Evolutionary conservation across 2,113 vertebrate species (phyloP), one percentile per base, ranked within the genome.

Genomic region (Electrona antarctica): DNA sequence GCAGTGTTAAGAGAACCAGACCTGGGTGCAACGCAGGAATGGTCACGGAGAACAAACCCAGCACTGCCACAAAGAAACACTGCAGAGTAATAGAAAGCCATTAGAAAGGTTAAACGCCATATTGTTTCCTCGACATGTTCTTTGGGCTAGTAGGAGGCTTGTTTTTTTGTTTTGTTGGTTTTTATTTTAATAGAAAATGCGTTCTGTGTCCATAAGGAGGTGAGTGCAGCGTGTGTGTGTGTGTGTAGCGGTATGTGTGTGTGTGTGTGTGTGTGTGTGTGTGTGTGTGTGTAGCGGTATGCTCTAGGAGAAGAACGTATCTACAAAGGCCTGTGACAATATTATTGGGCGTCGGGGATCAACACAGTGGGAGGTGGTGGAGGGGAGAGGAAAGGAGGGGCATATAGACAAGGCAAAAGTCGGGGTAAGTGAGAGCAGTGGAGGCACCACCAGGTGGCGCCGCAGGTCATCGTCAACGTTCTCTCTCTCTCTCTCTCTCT

Each of bases 281-380:
- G n/a, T n/a, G n/a, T 62, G 60, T 85, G 60, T 74, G 33, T 48
- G 52, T 64, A 48, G 73, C 81, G 72, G 74, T 86, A 80, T 82
- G 82, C 75, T 88, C 74, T 77, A 81, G 80, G 82, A 76, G 76
- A 78, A 66, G 78, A 78, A 85, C 81, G 62, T 80, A 84, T 77
- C 65, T 73, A 66, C 60, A 52, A 64, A 76, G 69, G 69, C 73
- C 68, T 67, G 78, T 48, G 68, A 59, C 71, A 62, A 51, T 60
- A 79, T 82, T 67, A 78, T 82, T 67, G 76, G 85, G 81, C 78
- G 45, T 81, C 58, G 50, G 71, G 82, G 82, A 66, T 92, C 83
- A 90, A 21, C 89, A 89, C 85, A 86, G 83, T 80, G 94, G 91
- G 93, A 91, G n/a, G n/a, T 85, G 90, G 64, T 73, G 92, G 92